Base-by-base conservation (phyloP, 2,797 vertebrate genomes). In the Myotis planiceps region DNA sequence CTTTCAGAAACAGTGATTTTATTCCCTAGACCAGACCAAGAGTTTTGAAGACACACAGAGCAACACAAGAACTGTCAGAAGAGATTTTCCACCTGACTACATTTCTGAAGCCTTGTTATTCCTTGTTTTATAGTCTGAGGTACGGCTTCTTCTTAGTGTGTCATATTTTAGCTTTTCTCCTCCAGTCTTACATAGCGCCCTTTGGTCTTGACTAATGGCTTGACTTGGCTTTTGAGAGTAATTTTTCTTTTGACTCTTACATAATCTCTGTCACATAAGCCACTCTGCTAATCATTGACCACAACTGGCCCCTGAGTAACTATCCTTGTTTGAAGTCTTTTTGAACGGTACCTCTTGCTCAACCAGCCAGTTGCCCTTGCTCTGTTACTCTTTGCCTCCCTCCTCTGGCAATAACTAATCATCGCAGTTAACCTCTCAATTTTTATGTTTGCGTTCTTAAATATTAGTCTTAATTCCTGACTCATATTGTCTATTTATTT, bases 21-120 rank as follows among this genome's bases (percentile, higher is more conserved):
- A 39, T 66, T 92, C 19, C 34, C 69, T 16, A 63, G 66, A 75
- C 29, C 51, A 68, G 25, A 85, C 27, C 39, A 29, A 97, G 53
- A 90, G 58, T 8, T 80, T 88, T 75, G 45, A 68, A 79, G 37
- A 79, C 14, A 37, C 78, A 16, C 19, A 55, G 65, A 94, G 18
- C 32, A 90, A 53, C 63, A 4, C 8, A 32, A 58, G 58, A 58
- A 10, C 45, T 94, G 88, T 90, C 96, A 94, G 82, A 92, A 88
- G 47, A 72, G 32, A 89, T 95, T 95, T 96, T 92, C 68, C 71
- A 88, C 83, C 81, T 93, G 92, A 58, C 65, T 72, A 49, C 47
- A 4, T 49, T 89, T 34, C 79, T 95, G 91, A 96, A 95, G 53
- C 29, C 15, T 92, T 45, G 4, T 55, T 58, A 55, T 53, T 69